Base-by-base conservation (phyloP, 2,113 vertebrate genomes). In the Mobula birostris region DNA sequence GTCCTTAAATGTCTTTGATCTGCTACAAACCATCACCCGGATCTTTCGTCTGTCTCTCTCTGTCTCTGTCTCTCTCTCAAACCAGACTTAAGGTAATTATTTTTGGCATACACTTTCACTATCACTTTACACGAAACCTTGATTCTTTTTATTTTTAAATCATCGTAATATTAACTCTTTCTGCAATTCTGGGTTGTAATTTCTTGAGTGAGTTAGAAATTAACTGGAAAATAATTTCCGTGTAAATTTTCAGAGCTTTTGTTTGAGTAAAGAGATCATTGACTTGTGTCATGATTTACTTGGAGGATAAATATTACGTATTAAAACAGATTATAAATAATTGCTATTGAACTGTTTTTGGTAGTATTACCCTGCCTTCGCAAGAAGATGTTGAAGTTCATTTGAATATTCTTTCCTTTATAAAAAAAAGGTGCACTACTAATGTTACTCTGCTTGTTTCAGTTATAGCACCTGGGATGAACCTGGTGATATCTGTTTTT, bases 401-500 rank as follows among this genome's bases (percentile, higher is more conserved):
- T 21, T 9, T 68, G n/a, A 90, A 17, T 68, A 21, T 66, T 68
- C 7, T 21, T 74, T 19, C 11, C n/a, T 48, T 48, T 48, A 1
- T 48, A 48, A 82, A 14, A 48, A 93, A 74, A 2, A 48, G 36
- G 24, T 93, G 76, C 79, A 94, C 94, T 27, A 56, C 88, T 95
- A 93, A 95, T 94, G 40, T 58, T 61, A 70, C 7, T 74, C 7
- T 94, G 1, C 94, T 56, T 56, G 29, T 95, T 95, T 94, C 95
- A 90, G 94, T 95, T 4, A 48, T 2, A 83, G 82, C 8, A 21
- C 21, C 91, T 93, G 36, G 70, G 91, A 3, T 90, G 91, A 66
- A 94, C 61, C 94, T 95, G 88, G 95, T 96, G 95, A 96, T 3
- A 0, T 94, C 93, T 96, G 32, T 96, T 95, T 96, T 94, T 96